Evolutionary conservation across 2,797 vertebrate genomes (phyloP).

Genomic region (Scolopax rusticola): DNA sequence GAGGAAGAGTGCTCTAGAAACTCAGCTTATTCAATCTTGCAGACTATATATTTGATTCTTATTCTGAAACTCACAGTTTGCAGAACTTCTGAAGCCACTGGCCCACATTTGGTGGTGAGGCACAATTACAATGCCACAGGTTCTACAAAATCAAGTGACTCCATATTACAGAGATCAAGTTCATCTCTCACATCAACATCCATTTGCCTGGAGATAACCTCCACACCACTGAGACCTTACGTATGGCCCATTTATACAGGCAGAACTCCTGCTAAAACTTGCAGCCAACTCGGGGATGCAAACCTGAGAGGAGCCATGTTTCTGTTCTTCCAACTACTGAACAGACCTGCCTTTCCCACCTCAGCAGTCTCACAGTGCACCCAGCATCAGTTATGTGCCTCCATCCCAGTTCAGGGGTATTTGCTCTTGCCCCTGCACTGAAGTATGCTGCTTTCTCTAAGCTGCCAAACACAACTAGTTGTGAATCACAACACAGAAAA

Average conservation of each 20-base stretch:
- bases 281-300: not conserved
- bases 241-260: accelerated
- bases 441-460: not conserved
- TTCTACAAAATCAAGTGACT: not conserved
- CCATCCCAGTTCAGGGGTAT: not conserved
- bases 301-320: not conserved
- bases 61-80: not conserved
- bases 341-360: not conserved
- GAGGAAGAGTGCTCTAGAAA: not conserved
- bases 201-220: not conserved
- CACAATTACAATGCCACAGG: not conserved
- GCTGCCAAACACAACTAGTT: not conserved
- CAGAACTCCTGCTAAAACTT: not conserved
- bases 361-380: not conserved
- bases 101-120: accelerated
- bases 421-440: not conserved
- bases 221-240: accelerated
- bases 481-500: not conserved
- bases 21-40: not conserved
- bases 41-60: not conserved
- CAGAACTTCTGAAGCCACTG: not conserved
- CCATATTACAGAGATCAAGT: not conserved
- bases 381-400: not conserved
- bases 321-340: not conserved
- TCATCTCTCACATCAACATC: not conserved